Evolutionary conservation across 2,888 invertebrate species (phyloP), one percentile per base, ranked within the genome.

Genomic region (Erebia epiphron): DNA sequence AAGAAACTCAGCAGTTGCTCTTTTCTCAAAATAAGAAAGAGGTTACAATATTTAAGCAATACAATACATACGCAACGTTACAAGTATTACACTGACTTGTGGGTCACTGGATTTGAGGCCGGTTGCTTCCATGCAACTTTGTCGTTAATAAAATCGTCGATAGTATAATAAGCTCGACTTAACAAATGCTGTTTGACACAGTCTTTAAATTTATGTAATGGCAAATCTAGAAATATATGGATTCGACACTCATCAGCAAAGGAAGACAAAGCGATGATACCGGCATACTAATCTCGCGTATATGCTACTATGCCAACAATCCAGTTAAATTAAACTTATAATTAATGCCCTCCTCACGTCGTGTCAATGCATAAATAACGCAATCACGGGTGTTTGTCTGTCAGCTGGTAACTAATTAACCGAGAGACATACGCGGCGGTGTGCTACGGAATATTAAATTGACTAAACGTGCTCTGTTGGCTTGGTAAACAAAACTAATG

Each of bases 361-460:
- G 66, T 71, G 66, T 63, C 70, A 68, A 21, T 66, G 73, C 67
- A 74, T 72, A 72, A 70, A 67, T 68, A 74, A 74, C 68, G 66
- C 70, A 74, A 74, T 74, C 72, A 72, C 57, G 49, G 56, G 35
- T 71, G 74, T 74, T 74, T 74, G 67, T 72, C 70, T 73, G 71
- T 73, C 64, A 54, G 52, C 52, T 67, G 43, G 62, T 60, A 60
- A 68, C 69, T 76, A 73, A 76, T 76, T 76, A 73, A 72, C 73
- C 72, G 21, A 66, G 56, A 71, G 72, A 71, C 65, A 13, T 46
- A 46, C 43, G 46, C 62, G 8, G 64, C 35, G 64, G 52, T 64
- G 10, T 54, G 54, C 46, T 46, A 13, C 18, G 56, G 67, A 67
- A 67, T 67, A 67, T 67, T 67, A 58, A 26, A 67, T 46, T 26